Percentiles rank a stretch among this genome's conserved stretches.
phyloP scores from a whole-genome alignment of 1,140 invertebrate species.

The Sycophaga agraensis region DNA sequence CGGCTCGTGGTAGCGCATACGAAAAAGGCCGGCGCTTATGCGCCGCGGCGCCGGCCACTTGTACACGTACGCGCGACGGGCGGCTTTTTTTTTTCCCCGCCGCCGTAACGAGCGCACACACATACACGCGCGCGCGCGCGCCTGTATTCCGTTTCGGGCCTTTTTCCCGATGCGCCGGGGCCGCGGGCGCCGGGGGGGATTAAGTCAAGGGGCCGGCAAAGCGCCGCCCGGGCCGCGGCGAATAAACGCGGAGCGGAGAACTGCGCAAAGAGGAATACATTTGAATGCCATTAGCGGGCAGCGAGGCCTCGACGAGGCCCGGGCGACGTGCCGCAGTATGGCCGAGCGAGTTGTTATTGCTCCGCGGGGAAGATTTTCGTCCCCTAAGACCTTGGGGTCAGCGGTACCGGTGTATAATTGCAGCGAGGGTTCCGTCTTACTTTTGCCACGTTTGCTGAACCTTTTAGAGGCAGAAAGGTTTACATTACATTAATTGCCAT shows the following conservation, averaged over 20 bases:
- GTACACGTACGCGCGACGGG: slow-evolving; percentile 40
- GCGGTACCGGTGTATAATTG: too few species aligned
- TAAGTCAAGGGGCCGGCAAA: slow-evolving; percentile 55
- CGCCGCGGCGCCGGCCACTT: slow-evolving; percentile 29
- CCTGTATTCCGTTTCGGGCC: too few species aligned
- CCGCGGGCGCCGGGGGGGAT: slow-evolving; percentile 32
- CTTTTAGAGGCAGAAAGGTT: too few species aligned
- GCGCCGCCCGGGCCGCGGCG: slow-evolving; percentile 41
- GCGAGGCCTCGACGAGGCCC: too few species aligned
- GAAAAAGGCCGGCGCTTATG: slow-evolving; percentile 27
- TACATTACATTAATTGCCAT: too few species aligned
- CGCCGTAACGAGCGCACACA: not conserved
- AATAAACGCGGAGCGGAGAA: slow-evolving; percentile 34
- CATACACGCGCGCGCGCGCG: slow-evolving; percentile 15
- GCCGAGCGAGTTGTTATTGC: too few species aligned
- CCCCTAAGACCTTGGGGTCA: too few species aligned
- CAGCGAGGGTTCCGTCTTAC: too few species aligned
- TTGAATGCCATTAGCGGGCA: slow-evolving; percentile 27
- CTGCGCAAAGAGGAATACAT: slow-evolving; percentile 39
- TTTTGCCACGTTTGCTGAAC: too few species aligned
- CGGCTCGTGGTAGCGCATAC: slow-evolving; percentile 46
- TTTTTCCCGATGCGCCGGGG: too few species aligned
- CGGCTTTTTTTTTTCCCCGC: not conserved
- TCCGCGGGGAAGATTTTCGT: too few species aligned
- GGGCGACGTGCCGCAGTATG: too few species aligned